Percentiles rank a stretch among this genome's conserved stretches.
Conservation (phyloP, 2,113 vertebrate species). For the Pholis gunnellus region DNA sequence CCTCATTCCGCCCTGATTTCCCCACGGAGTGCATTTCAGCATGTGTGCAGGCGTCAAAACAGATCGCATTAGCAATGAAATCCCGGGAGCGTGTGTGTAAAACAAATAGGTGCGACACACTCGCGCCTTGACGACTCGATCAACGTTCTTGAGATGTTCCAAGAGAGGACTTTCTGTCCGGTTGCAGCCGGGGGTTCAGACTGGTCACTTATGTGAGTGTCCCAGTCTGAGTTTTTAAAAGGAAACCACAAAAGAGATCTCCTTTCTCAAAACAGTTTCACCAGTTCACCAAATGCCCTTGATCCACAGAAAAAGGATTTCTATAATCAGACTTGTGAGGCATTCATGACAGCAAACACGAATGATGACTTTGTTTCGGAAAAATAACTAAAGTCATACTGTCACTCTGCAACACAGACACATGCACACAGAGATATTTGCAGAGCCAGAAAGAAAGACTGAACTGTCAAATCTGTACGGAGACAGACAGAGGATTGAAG, state of each 20-base stretch:
- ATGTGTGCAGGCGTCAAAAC: conserved; percentile 45
- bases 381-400: neutral
- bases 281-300: neutral
- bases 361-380: neutral
- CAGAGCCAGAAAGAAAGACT: neutral
- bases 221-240: neutral
- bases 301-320: conserved; percentile 1
- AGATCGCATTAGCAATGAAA: conserved; percentile 21
- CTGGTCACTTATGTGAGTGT: neutral
- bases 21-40: conserved; percentile 41
- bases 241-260: neutral
- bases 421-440: conserved; percentile 1
- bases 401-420: neutral
- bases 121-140: neutral
- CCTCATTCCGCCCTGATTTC: conserved; percentile 58
- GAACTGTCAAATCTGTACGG: neutral
- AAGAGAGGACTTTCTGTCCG: neutral
- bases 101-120: conserved; percentile 23
- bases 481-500: neutral
- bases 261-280: neutral
- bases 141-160: no score
- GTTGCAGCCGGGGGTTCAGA: neutral
- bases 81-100: conserved; percentile 32
- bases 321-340: neutral
- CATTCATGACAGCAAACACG: neutral